These are phyloP conservation scores for Plebejus anna DNA, from an alignment of 2,888 invertebrate species.

Conservation along the genomic window DNA sequence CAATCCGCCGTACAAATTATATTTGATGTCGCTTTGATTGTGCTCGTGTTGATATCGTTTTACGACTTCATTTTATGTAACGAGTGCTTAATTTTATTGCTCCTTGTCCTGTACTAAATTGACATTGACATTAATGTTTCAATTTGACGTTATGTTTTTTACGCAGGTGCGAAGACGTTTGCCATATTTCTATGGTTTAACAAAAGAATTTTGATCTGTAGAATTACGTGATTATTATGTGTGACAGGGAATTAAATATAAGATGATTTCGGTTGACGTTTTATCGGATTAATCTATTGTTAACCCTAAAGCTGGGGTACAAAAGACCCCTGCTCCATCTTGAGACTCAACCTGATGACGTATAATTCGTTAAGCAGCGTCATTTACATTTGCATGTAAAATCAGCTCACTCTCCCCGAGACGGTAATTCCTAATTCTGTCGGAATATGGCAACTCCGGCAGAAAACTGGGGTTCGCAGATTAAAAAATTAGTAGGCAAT, in stretches of 20 bases:
- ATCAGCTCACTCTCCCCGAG: constrained; percentile 8
- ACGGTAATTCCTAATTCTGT: background rate
- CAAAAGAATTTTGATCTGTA: background rate
- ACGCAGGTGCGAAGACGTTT: background rate
- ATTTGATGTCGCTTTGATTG: constrained; percentile 27
- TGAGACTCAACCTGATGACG: constrained; percentile 8
- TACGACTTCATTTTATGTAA: constrained; percentile 17
- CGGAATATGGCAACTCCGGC: background rate
- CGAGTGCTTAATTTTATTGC: constrained; percentile 20
- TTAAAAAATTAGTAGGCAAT: background rate
- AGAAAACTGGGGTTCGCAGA: background rate
- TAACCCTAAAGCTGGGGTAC: background rate
- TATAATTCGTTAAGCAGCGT: background rate
- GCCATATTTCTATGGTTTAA: background rate
- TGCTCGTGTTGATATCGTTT: constrained; percentile 22
- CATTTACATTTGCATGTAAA: constrained; percentile 16
- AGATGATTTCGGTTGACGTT: constrained; percentile 1
- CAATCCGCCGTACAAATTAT: constrained; percentile 26
- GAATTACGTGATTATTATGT: background rate
- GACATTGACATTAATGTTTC: constrained; percentile 11
- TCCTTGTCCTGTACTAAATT: constrained; percentile 10
- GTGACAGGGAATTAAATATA: background rate
- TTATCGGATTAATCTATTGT: background rate
- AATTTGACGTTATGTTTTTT: constrained; percentile 8
- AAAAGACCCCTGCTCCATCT: background rate